These are phyloP conservation scores for Chondrosia reniformis DNA, from an alignment of 37 sponge, comb jelly and placozoan species.

Conservation along the genomic window DNA sequence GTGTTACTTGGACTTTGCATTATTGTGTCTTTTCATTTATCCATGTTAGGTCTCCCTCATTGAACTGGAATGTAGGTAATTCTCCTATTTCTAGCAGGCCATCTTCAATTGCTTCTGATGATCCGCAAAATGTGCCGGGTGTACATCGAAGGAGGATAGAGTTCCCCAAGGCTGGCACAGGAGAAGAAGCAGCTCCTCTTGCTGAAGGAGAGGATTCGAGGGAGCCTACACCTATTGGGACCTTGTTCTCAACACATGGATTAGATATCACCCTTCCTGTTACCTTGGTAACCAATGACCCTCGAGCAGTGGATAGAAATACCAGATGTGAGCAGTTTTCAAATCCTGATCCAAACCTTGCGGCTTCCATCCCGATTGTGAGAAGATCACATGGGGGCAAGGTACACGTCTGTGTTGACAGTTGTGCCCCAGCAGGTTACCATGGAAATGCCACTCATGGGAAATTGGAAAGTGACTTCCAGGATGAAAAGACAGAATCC, in stretches of 20 bases:
- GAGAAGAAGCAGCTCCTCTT: too few species aligned
- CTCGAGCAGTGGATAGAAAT: too few species aligned
- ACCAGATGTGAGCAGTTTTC: too few species aligned
- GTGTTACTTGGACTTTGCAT: neutral
- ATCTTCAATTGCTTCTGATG: neutral
- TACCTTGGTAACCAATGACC: neutral
- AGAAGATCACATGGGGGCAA: conserved; percentile 17
- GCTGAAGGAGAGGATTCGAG: too few species aligned
- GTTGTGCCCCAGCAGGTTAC: neutral
- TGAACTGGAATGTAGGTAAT: conserved; percentile 76
- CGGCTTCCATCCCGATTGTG: neutral
- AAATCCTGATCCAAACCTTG: neutral
- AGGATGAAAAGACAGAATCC: conserved; percentile 14
- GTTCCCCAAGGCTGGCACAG: neutral
- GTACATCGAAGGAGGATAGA: neutral
- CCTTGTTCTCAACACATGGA: neutral
- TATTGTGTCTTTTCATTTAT: neutral
- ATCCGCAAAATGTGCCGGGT: too few species aligned
- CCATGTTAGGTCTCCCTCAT: conserved; percentile 39
- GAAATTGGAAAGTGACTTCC: neutral
- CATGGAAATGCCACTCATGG: neutral
- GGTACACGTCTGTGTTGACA: conserved; percentile 16
- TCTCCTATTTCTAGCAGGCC: neutral
- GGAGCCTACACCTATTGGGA: conserved; percentile 12
- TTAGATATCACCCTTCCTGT: neutral